A percentile compares a stretch with the other conserved stretches of the same genome.
phyloP scores from a whole-genome alignment of 2,888 invertebrate genomes.

The Drosophila paranaensis region DNA sequence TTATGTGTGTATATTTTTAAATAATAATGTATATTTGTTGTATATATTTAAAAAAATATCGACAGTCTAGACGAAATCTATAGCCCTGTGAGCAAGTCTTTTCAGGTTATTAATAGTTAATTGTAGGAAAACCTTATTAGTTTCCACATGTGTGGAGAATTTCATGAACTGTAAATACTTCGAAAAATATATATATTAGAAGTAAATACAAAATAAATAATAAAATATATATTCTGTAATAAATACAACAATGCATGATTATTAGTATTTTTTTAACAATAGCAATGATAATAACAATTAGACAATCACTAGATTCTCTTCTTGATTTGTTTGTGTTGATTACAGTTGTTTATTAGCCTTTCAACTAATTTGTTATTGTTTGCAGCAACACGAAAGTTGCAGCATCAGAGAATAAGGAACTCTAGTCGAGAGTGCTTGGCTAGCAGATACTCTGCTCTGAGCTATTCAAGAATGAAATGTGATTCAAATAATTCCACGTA shows the following conservation, averaged over 20 bases:
- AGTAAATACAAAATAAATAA: neutral
- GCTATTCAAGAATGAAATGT: neutral
- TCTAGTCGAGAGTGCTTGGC: neutral
- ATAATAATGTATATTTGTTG: neutral
- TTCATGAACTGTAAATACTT: no score
- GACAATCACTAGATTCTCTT: neutral
- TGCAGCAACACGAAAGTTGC: conserved; percentile 24
- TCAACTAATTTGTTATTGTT: conserved; percentile 26
- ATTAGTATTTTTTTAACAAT: neutral
- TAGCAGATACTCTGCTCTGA: neutral
- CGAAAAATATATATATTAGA: no score
- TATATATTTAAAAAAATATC: neutral
- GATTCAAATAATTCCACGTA: neutral
- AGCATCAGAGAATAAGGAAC: neutral
- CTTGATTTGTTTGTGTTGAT: conserved; percentile 15
- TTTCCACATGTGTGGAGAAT: no score
- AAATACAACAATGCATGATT: neutral
- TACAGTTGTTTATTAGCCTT: conserved; percentile 17
- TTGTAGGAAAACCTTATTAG: no score
- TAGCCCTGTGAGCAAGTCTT: neutral
- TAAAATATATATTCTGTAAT: neutral
- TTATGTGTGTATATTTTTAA: neutral
- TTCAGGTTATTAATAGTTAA: no score
- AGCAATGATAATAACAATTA: neutral
- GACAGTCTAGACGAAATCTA: neutral